Base-by-base conservation (phyloP, 92 coral and sea anemone genomes). In the Heliopora coerulea region DNA sequence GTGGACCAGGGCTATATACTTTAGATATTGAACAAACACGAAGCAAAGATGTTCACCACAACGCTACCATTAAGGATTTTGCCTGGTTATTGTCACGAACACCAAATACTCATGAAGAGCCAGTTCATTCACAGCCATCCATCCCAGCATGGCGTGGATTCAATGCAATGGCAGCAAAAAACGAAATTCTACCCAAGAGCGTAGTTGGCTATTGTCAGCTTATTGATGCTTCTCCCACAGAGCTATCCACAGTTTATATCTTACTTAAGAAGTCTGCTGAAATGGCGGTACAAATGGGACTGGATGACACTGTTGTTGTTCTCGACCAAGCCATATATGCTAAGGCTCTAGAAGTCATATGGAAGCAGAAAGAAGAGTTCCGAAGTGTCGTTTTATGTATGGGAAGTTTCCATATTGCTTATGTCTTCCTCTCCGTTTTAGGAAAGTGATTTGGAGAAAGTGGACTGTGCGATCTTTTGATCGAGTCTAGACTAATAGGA, bases 341-440 rank as follows among this genome's bases (percentile, higher is more conserved):
- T n/a, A n/a, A n/a, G n/a, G n/a, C n/a, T n/a, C n/a, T 75, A 27
- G 86, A 85, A 28, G 83, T 85, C 3, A 65, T 70, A 14, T 81
- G 89, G 80, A 81, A 85, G 80, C 72, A 80, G 46, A 11, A 68
- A 41, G 76, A 85, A 49, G 79, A 80, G 82, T 85, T 85, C 61
- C 54, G 40, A 30, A 81, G 73, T 34, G 52, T 81, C 13, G 86
- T 78, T 12, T 29, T 85, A 25, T 32, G 65, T 59, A 9, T 56
- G 42, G 86, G 88, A 69, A 44, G 70, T 9, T 81, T 81, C 32
- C 89, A 78, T n/a, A n/a, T n/a, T n/a, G n/a, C n/a, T n/a, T n/a
- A n/a, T n/a, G n/a, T n/a, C n/a, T n/a, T n/a, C n/a, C n/a, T n/a
- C n/a, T n/a, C n/a, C n/a, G n/a, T n/a, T n/a, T n/a, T n/a, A n/a